Conservation (phyloP, 1,140 invertebrate genomes). For the Oscheius sp. region DNA sequence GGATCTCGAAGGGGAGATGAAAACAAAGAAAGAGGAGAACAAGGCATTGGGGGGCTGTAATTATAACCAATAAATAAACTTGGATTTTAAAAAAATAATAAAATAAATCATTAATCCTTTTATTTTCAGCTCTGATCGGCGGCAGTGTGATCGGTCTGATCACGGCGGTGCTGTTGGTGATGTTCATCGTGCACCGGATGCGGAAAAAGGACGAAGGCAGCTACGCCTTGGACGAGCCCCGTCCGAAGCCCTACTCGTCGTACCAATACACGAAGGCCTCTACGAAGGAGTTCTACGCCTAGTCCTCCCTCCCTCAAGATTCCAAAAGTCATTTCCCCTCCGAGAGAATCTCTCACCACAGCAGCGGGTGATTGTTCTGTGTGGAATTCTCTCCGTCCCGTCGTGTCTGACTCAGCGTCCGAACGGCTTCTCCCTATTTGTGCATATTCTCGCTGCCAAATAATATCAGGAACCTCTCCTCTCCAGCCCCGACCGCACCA, state of each 20-base stretch:
- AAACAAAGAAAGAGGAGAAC: too few relatives aligned
- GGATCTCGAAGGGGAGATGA: too few relatives aligned
- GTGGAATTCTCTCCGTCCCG: too few relatives aligned
- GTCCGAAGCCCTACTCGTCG: conserved; percentile 63
- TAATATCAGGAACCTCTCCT: too few relatives aligned
- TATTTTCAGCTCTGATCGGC: conserved; percentile 83
- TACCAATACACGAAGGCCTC: conserved; percentile 56
- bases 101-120: too few relatives aligned
- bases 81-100: too few relatives aligned
- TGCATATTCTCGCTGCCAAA: too few relatives aligned
- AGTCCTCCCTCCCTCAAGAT: conserved; percentile 5
- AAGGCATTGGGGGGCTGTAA: too few relatives aligned
- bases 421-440: neutral
- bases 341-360: too few relatives aligned
- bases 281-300: conserved; percentile 59
- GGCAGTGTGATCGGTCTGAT: conserved; percentile 93
- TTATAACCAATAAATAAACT: too few relatives aligned
- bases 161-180: conserved; percentile 93
- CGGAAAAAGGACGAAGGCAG: conserved; percentile 99
- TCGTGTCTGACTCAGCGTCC: neutral
- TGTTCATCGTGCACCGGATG: conserved; percentile 99
- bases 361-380: neutral
- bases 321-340: neutral
- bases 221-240: conserved; percentile 93
- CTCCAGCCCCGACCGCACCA: too few relatives aligned